Evolutionary conservation across 2,888 invertebrate genomes (phyloP), one percentile per base, ranked within the genome.

Genomic region (Eilema caniola): DNA sequence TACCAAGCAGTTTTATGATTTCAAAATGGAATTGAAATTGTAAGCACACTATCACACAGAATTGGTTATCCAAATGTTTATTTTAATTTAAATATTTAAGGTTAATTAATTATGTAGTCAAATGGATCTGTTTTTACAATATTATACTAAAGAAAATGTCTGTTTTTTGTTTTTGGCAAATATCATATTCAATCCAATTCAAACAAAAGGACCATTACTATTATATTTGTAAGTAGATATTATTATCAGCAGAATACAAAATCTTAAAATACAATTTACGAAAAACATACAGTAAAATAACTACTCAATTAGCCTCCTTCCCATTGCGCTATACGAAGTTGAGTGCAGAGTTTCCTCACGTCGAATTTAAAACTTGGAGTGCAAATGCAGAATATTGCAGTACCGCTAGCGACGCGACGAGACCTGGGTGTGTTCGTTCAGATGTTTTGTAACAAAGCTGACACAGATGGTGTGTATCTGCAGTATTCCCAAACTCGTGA

Each of bases 361-460:
- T 66, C 10, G 14, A n/a, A 41, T 66, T 66, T 60, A 12, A 60
- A 67, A 53, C 28, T 28, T 10, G 41, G 37, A 69, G 67, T 68
- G 53, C 53, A 67, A 69, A 67, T 69, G 37, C 47, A 16, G 53
- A 31, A 57, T 53, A 64, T 57, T 76, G 67, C 71, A 63, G 47
- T 62, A 24, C 24, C n/a, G 1, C 62, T 37, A 5, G 57, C 31
- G 62, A 62, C 64, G 31, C 31, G 62, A 25, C 23, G 64, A 66
- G 61, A 61, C 37, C 59, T 61, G 57, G 41, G 74, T 61, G 72
- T 75, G 75, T 75, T 70, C 72, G 24, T 76, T 77, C 67, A 47
- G 69, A 62, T 79, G 79, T 77, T 72, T 57, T 25, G 59, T 62
- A 59, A 62, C 61, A 71, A 77, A 80, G 76, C 77, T 73, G 70